Base-by-base conservation (phyloP, 2,888 invertebrate species). In the Galerucella pusilla region DNA sequence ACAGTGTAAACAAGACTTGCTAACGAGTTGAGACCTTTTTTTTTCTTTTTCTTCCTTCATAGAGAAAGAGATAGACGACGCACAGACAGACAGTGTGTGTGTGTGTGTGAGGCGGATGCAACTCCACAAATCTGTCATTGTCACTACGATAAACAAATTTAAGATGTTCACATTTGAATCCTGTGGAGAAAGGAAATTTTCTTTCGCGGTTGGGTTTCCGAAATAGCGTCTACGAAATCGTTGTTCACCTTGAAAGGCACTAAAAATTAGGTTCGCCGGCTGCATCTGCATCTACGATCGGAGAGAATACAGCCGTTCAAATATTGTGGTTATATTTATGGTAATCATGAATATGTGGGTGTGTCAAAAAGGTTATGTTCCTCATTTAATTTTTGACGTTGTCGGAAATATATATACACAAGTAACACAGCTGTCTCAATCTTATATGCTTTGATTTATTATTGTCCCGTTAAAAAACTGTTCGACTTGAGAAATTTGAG, bases 91-190 rank as follows among this genome's bases (percentile, higher is more conserved):
- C 28, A 54, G 52, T 11, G 28, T 3, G 3, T n/a, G 28, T 28
- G 28, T 28, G 28, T 28, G 42, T 46, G 42, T 46, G 68, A 52
- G 68, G 46, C 78, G 78, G 77, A 78, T 77, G 75, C 54, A 68
- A 63, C 68, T 64, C 61, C 71, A 75, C 78, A 77, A 75, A 80
- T 81, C 79, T 78, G 78, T 82, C 82, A 81, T 80, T 81, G 82
- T 82, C 81, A 79, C 78, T 78, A 78, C 79, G 78, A 82, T 81
- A 81, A 82, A 81, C 79, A 81, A 81, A 81, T 73, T 76, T 76
- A 74, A 79, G 45, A 60, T 65, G 76, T 70, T 77, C 71, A 63
- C 61, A 75, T 74, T 35, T 52, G 79, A 76, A 72, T 77, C 82
- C 80, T 72, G 78, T 77, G 64, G 82, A 72, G 81, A 78, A 61